A percentile compares a stretch with the other conserved stretches of the same genome.
Conservation (phyloP, 2,797 vertebrate species). For the Catamblyrhynchus diadema region DNA sequence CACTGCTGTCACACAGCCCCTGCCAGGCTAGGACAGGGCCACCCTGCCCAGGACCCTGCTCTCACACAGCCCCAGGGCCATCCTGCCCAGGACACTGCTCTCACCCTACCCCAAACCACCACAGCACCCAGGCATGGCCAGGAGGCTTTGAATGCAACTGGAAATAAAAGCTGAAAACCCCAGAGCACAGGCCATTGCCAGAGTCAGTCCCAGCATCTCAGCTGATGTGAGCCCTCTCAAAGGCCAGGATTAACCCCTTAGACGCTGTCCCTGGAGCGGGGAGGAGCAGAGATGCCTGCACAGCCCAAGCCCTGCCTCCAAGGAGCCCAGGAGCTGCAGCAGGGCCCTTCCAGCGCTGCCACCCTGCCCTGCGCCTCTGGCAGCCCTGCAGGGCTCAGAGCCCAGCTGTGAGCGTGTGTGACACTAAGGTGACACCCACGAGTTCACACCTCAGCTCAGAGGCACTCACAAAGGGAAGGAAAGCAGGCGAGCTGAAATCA, state of each 20-base stretch:
- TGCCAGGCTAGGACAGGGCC: no score
- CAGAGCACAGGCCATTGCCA: neutral
- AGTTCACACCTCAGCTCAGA: neutral
- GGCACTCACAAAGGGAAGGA: neutral
- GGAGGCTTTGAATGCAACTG: neutral
- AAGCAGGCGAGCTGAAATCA: neutral
- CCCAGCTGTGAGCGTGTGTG: neutral
- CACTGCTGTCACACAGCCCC: no score
- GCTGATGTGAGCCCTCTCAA: neutral
- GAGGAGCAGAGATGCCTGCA: neutral
- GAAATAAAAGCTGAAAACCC: neutral
- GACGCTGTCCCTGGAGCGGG: rapidly evolving
- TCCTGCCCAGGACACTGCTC: no score
- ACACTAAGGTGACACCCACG: neutral
- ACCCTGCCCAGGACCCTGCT: no score
- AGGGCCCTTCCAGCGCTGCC: neutral
- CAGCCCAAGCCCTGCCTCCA: rapidly evolving
- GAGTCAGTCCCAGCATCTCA: neutral
- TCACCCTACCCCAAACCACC: rapidly evolving
- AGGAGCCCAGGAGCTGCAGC: neutral
- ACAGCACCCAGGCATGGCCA: neutral
- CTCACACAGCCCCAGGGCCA: no score
- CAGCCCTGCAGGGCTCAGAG: neutral
- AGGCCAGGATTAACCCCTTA: neutral
- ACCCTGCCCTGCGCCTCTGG: neutral